Conservation (phyloP, 2,113 vertebrate genomes). For the Rhodinocichla rosea region DNA sequence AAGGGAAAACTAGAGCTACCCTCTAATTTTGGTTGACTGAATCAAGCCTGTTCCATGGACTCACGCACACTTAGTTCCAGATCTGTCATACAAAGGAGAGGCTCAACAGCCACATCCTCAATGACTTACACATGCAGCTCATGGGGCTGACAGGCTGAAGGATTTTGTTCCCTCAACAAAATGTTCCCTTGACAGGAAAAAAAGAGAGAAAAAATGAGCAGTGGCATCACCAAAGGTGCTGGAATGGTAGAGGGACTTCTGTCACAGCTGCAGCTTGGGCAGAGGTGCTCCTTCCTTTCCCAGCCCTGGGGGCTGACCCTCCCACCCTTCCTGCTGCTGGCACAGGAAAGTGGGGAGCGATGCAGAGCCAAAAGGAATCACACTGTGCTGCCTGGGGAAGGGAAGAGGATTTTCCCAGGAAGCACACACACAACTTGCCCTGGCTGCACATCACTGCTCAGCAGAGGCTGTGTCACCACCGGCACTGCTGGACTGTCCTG, state of each 20-base stretch:
- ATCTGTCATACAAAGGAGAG: conserved; percentile 25
- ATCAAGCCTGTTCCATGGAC: not conserved
- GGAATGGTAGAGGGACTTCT: not conserved
- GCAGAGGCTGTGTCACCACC: accelerated
- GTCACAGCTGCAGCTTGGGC: not conserved
- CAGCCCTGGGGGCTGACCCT: not conserved
- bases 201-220: not conserved
- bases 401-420: not conserved
- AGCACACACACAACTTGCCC: accelerated
- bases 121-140: conserved; percentile 29
- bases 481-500: accelerated
- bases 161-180: not conserved
- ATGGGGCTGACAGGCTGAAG: not conserved
- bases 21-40: conserved; percentile 45
- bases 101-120: conserved; percentile 37
- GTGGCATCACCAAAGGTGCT: not conserved
- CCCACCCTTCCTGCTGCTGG: not conserved
- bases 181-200: not conserved
- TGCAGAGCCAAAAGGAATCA: accelerated
- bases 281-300: not conserved
- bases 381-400: not conserved
- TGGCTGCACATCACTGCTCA: not conserved
- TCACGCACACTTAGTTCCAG: not conserved
- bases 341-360: accelerated
- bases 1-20: conserved; percentile 4